A percentile compares a stretch with the other conserved stretches of the same genome.
These are phyloP conservation scores for Lutraria lutraria DNA, from an alignment of 2,888 invertebrate species.

Conservation along the genomic window DNA sequence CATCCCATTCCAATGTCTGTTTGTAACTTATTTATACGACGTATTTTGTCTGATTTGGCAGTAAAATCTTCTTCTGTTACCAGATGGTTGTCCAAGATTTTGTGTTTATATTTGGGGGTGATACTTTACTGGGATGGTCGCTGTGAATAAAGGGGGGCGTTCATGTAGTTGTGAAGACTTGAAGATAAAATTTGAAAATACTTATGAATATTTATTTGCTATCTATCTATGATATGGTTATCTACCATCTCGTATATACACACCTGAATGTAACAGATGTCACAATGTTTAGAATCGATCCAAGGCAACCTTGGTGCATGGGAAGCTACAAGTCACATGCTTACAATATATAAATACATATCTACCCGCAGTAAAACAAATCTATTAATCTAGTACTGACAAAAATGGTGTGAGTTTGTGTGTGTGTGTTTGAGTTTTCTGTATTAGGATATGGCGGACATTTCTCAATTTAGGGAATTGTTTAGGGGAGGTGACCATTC, in stretches of 20 bases:
- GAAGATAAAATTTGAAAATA: conserved; percentile 4
- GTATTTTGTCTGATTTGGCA: no score
- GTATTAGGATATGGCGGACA: no score
- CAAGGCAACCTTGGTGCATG: not conserved
- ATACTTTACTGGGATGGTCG: not conserved
- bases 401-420: not conserved
- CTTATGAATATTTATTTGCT: conserved; percentile 13
- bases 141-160: not conserved
- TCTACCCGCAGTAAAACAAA: not conserved
- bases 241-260: not conserved
- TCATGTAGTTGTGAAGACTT: not conserved
- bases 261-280: not conserved
- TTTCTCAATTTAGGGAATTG: no score
- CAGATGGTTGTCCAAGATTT: no score
- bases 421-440: no score
- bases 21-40: no score
- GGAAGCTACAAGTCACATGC: not conserved
- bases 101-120: no score
- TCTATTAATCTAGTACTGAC: not conserved
- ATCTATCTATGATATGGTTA: not conserved
- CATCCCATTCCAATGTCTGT: no score
- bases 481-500: no score
- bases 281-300: not conserved
- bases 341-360: not conserved
- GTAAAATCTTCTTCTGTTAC: no score